Evolutionary conservation across 2,888 invertebrate species (phyloP), one percentile per base, ranked within the genome.

Genomic region (Acleris sparsana): DNA sequence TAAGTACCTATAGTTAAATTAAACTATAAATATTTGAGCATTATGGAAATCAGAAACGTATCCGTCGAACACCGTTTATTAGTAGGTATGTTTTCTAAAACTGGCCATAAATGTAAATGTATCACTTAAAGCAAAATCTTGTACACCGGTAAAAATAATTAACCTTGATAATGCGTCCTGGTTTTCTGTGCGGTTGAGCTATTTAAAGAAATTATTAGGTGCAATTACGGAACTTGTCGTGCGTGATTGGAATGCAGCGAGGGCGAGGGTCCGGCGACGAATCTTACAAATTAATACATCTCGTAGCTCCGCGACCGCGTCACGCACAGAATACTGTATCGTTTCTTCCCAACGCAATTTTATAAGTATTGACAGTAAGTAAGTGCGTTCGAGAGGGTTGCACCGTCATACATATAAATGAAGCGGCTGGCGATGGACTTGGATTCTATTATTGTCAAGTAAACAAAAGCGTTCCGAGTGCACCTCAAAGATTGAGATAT

Each of bases 241-340:
- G 86, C 92, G 92, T 92, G 92, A 92, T 92, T 92, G 91, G 92
- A 92, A 92, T 92, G 81, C 69, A 73, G 74, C 65, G 78, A 64
- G 75, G 72, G 82, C 74, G 86, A 87, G 90, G 91, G 91, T 83
- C 82, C 85, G 80, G 86, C 85, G 92, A 92, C 92, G 92, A 92
- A 92, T 92, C 91, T 86, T 88, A 89, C 92, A 92, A 92, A 92
- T 92, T 92, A 92, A 92, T 92, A 92, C 92, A 90, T 91, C 92
- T 82, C 77, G 79, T 77, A 82, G 79, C 79, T 81, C 80, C 83
- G 85, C 84, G 80, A 82, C 83, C 80, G 82, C 89, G 89, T 87
- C 90, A 89, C 89, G 90, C 81, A 75, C 76, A 73, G 92, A 92
- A 92, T 92, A 88, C 82, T 84, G 83, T 89, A 92, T 91, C 84